These are phyloP conservation scores for Drosophila ananassae DNA, from an alignment of 1,140 invertebrate species.

Conservation along the genomic window DNA sequence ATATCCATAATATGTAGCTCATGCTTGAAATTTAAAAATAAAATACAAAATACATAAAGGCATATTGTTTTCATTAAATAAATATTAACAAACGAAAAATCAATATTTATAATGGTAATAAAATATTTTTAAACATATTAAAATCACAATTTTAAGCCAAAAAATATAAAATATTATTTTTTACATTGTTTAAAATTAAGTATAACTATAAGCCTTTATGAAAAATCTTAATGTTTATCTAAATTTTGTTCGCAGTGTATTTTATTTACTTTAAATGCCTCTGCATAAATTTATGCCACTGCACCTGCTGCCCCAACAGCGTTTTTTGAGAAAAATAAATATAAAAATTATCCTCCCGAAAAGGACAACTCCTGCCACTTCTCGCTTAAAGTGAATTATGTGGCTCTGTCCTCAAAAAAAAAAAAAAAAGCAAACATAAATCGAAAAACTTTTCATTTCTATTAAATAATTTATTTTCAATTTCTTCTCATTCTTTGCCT, in stretches of 20 bases:
- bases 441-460: slow-evolving; percentile 79
- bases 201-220: too few relatives aligned
- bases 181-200: too few relatives aligned
- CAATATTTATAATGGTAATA: neutral
- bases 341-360: slow-evolving; percentile 1
- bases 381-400: slow-evolving; percentile 66
- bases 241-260: neutral
- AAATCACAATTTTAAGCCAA: neutral
- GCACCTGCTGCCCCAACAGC: slow-evolving; percentile 55
- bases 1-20: too few relatives aligned
- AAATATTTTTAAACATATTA: neutral
- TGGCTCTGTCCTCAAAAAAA: slow-evolving; percentile 41
- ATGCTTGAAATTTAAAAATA: too few relatives aligned
- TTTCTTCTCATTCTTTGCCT: slow-evolving; percentile 37
- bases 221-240: too few relatives aligned
- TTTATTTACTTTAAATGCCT: slow-evolving; percentile 1
- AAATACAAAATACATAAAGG: too few relatives aligned
- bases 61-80: neutral
- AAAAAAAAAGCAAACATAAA: slow-evolving; percentile 62
- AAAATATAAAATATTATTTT: too few relatives aligned
- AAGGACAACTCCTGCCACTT: slow-evolving; percentile 1
- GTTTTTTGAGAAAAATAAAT: neutral
- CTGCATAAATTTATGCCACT: slow-evolving; percentile 59
- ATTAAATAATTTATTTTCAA: slow-evolving; percentile 79
- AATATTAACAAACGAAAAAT: neutral